These are phyloP conservation scores for Silurus asotus DNA, from an alignment of 2,113 vertebrate genomes.

Conservation along the genomic window DNA sequence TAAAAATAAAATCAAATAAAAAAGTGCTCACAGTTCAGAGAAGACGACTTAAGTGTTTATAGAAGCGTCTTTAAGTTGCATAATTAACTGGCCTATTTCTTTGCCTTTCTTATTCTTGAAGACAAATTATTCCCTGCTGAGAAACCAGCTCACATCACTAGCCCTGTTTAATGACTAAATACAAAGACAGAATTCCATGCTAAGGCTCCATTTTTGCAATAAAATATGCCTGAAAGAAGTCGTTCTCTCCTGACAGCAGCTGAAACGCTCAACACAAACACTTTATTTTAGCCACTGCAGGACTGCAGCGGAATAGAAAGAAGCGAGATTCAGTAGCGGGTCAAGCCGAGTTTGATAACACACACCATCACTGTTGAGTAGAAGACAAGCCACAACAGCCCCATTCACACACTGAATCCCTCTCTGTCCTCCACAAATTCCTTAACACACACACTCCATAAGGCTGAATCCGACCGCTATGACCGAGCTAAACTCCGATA, in stretches of 20 bases:
- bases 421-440: conserved; percentile 50
- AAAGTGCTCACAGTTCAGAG: not conserved
- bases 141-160: not conserved
- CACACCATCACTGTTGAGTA: conserved; percentile 26
- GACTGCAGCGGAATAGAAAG: not conserved
- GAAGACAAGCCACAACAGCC: conserved; percentile 41
- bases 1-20: not conserved
- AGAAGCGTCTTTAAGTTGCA: conserved; percentile 28
- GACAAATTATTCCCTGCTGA: conserved; percentile 26
- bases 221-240: not conserved
- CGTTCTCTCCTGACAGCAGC: not conserved
- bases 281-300: not conserved
- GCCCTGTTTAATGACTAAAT: conserved; percentile 11
- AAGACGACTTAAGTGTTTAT: conserved; percentile 31
- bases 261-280: not conserved
- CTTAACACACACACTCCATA: conserved; percentile 50
- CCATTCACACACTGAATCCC: conserved; percentile 48
- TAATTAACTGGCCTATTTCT: conserved; percentile 44
- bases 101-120: not conserved
- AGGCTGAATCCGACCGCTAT: conserved; percentile 38
- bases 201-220: not conserved
- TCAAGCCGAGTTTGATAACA: conserved; percentile 30
- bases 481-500: not conserved
- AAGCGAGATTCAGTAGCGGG: not conserved
- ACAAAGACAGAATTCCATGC: not conserved